phyloP scores from a whole-genome alignment of 2,113 vertebrate species.

The Cnemophilus loriae region DNA sequence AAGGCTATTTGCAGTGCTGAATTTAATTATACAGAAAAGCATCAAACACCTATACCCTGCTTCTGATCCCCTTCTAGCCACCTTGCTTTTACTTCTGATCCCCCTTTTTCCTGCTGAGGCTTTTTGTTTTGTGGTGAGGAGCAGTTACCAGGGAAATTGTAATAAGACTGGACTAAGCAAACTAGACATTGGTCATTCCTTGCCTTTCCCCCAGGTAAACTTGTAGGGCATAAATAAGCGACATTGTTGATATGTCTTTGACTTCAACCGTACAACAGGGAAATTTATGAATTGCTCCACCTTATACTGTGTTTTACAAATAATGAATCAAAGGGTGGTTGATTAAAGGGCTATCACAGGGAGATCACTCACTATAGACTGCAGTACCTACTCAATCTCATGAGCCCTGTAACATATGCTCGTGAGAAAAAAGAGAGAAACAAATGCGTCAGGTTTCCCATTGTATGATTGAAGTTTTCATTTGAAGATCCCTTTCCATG shows the following conservation, averaged over 20 bases:
- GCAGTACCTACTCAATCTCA: neutral
- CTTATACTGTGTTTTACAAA: neutral
- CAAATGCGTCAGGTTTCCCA: accelerated
- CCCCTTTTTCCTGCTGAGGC: neutral
- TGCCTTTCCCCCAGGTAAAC: neutral
- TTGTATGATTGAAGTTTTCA: neutral
- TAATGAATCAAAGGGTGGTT: neutral
- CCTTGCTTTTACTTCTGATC: neutral
- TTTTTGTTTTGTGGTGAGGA: neutral
- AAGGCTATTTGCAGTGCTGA: accelerated
- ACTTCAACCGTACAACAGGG: neutral
- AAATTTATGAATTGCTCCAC: neutral
- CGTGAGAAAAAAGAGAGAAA: neutral
- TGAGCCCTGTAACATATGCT: neutral
- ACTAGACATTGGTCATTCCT: neutral
- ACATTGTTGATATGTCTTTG: neutral
- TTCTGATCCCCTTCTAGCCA: neutral
- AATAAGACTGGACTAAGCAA: neutral
- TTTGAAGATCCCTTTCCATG: neutral
- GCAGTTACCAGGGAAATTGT: neutral
- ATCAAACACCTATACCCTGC: neutral
- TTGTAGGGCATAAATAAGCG: neutral
- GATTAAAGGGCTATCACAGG: neutral
- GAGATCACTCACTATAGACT: neutral
- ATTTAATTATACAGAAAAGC: neutral